phyloP scores from a whole-genome alignment of 2,888 invertebrate genomes.

The Plebejus melissa region DNA sequence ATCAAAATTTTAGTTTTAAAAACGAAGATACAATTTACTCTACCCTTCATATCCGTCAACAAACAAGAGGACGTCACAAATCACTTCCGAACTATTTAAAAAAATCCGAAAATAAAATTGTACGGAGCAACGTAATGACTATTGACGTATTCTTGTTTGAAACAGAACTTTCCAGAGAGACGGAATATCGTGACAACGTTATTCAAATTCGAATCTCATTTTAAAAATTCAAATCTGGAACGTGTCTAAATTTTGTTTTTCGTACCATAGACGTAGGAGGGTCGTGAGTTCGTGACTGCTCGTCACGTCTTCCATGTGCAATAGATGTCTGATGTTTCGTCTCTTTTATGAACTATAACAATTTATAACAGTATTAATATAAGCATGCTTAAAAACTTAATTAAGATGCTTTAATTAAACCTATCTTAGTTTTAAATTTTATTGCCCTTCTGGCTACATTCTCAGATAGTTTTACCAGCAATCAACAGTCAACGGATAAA shows the following conservation, averaged over 20 bases:
- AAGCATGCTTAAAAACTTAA: neutral
- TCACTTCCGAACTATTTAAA: neutral
- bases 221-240: neutral
- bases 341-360: neutral
- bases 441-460: neutral
- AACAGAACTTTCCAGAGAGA: neutral
- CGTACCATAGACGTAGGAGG: neutral
- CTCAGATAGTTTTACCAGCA: neutral
- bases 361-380: constrained; percentile 6
- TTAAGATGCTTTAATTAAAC: neutral
- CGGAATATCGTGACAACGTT: constrained; percentile 1
- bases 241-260: constrained; percentile 10
- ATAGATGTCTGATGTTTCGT: neutral
- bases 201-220: constrained; percentile 13
- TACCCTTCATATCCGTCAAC: neutral
- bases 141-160: constrained; percentile 5
- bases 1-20: too few relatives aligned
- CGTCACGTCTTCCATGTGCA: constrained; percentile 19
- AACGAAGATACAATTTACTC: neutral
- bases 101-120: neutral
- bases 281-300: constrained; percentile 19
- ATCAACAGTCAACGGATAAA: neutral
- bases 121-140: neutral
- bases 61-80: neutral
- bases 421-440: neutral